Percentiles rank a stretch among this genome's conserved stretches.
These are phyloP conservation scores for Allobates femoralis DNA, from an alignment of 2,797 vertebrate species.

Conservation along the genomic window DNA sequence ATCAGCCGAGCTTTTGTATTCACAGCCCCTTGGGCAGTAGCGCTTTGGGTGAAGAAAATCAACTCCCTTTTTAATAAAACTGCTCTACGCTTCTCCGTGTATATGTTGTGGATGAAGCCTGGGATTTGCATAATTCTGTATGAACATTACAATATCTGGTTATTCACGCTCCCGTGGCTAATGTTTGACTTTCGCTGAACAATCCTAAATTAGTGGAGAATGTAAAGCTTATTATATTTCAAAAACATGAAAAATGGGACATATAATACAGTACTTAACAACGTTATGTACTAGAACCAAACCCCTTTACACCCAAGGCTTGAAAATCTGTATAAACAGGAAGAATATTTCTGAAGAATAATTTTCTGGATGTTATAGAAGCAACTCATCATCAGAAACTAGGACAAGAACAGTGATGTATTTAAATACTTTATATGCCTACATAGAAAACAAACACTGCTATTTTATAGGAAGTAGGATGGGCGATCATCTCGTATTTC, in stretches of 20 bases:
- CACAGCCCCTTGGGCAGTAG: slow-evolving; percentile 32
- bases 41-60: slow-evolving; percentile 27
- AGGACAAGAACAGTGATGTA: background rate
- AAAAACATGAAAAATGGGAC: slow-evolving; percentile 34
- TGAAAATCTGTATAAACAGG: background rate
- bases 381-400: background rate
- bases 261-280: slow-evolving; percentile 29
- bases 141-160: slow-evolving; percentile 42
- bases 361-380: background rate
- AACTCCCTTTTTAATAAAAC: slow-evolving; percentile 37
- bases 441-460: no score
- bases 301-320: slow-evolving; percentile 23
- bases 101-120: slow-evolving; percentile 30
- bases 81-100: background rate
- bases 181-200: slow-evolving; percentile 32
- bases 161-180: slow-evolving; percentile 44
- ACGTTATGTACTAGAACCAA: slow-evolving; percentile 25
- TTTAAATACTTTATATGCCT: background rate
- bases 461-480: no score
- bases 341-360: background rate
- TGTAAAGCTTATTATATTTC: slow-evolving; percentile 30
- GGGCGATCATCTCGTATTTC: no score
- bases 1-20: slow-evolving; percentile 12
- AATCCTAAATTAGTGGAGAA: slow-evolving; percentile 37
- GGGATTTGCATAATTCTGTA: slow-evolving; percentile 46